Conservation (phyloP, 1,140 invertebrate genomes). For the Cyclargus thomasi region DNA sequence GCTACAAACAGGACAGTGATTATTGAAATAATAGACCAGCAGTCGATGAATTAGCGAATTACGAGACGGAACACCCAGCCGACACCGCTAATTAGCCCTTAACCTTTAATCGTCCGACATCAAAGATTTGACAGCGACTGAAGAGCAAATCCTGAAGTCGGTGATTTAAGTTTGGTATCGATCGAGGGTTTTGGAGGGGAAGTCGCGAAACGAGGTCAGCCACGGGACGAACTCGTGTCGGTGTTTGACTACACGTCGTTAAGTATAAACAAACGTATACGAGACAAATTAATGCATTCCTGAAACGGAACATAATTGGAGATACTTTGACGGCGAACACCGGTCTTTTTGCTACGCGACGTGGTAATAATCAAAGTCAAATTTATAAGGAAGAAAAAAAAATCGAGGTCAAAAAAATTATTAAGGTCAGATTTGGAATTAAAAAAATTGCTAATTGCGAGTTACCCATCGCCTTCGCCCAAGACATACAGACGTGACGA, state of each 20-base stretch:
- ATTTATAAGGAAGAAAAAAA: too few species aligned
- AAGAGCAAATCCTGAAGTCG: constrained; percentile 16
- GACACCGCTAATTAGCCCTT: constrained; percentile 47
- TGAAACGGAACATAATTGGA: too few species aligned
- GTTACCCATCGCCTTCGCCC: too few species aligned
- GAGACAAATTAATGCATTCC: too few species aligned
- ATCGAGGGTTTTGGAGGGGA: constrained; percentile 46
- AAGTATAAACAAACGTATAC: too few species aligned
- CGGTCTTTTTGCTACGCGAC: too few species aligned
- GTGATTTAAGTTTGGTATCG: constrained; percentile 60
- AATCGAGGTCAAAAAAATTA: too few species aligned
- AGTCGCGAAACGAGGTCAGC: constrained; percentile 51
- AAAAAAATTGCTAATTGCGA: too few species aligned
- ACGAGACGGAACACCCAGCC: constrained; percentile 26
- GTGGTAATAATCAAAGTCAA: too few species aligned
- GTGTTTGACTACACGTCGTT: constrained; percentile 35
- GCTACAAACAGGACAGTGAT: constrained; percentile 15
- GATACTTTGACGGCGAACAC: too few species aligned
- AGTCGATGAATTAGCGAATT: constrained; percentile 38
- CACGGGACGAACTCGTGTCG: constrained; percentile 35
- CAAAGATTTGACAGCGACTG: constrained; percentile 30
- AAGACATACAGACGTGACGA: too few species aligned
- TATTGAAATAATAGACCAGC: constrained; percentile 29
- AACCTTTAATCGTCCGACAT: constrained; percentile 49
- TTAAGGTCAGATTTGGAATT: too few species aligned